phyloP scores from a whole-genome alignment of 2,888 invertebrate species.

The Miltochrista miniata region DNA sequence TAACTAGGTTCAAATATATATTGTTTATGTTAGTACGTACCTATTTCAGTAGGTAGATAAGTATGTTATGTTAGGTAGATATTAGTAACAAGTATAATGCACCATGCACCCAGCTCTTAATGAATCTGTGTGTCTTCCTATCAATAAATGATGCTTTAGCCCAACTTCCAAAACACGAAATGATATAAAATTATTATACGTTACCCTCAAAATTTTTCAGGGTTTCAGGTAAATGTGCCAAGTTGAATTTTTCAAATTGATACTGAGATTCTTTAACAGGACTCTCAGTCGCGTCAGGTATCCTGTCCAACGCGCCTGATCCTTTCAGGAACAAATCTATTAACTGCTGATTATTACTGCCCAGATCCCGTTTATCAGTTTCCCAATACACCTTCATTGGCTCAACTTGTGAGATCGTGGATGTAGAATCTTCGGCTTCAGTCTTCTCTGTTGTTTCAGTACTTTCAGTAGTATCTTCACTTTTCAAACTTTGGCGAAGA shows the following conservation, averaged over 20 bases:
- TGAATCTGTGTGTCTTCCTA: constrained; percentile 80
- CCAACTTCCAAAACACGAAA: constrained; percentile 35
- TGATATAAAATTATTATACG: constrained; percentile 56
- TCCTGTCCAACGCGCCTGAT: constrained; percentile 57
- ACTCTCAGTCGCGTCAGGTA: constrained; percentile 69
- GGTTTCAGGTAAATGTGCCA: constrained; percentile 61
- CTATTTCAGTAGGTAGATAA: background rate
- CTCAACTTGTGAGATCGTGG: constrained; percentile 48
- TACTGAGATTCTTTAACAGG: constrained; percentile 75
- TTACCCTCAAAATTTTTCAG: constrained; percentile 68
- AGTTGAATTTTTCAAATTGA: constrained; percentile 65
- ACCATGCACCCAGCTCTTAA: constrained; percentile 67
- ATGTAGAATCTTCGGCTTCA: constrained; percentile 33
- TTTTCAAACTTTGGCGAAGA: constrained; percentile 53
- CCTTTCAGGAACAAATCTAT: constrained; percentile 71
- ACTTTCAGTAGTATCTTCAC: constrained; percentile 53
- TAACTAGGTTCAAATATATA: background rate
- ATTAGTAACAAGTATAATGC: constrained; percentile 31
- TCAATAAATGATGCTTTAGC: constrained; percentile 29
- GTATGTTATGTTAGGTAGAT: constrained; percentile 15
- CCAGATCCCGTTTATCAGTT: constrained; percentile 61
- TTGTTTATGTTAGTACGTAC: background rate
- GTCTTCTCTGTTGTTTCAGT: constrained; percentile 45
- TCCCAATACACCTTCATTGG: constrained; percentile 80
- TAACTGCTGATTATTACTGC: constrained; percentile 61